Conservation (phyloP, 2,888 invertebrate species). For the Drepana falcataria region DNA sequence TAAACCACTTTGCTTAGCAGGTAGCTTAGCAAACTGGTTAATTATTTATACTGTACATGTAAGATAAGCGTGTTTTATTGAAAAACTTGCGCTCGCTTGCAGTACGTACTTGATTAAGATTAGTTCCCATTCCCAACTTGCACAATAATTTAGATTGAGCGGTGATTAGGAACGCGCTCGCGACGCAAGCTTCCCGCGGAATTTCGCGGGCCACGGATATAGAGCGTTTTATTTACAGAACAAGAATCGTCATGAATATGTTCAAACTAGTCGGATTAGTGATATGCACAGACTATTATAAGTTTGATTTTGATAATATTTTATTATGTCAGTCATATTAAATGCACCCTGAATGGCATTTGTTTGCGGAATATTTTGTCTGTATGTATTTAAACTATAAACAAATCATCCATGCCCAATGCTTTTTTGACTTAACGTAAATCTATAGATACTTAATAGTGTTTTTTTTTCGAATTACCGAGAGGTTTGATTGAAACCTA, state of each 20-base stretch:
- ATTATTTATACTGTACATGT: conserved; percentile 12
- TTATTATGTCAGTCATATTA: too few relatives aligned
- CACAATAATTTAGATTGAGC: conserved; percentile 72
- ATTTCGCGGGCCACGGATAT: conserved; percentile 41
- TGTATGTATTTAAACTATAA: too few relatives aligned
- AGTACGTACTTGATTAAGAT: conserved; percentile 52
- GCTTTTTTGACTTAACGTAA: too few relatives aligned
- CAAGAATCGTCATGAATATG: too few relatives aligned
- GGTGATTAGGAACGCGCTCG: conserved; percentile 43
- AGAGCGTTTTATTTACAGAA: conserved; percentile 6
- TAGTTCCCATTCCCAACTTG: conserved; percentile 65
- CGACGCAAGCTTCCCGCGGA: conserved; percentile 30
- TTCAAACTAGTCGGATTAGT: too few relatives aligned
- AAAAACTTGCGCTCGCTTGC: conserved; percentile 55
- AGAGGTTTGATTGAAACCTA: too few relatives aligned
- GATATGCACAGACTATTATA: neutral
- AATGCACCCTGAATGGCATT: too few relatives aligned
- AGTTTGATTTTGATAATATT: too few relatives aligned
- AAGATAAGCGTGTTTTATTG: conserved; percentile 71
- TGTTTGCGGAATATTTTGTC: too few relatives aligned
- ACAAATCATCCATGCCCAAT: too few relatives aligned
- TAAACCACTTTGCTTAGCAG: neutral
- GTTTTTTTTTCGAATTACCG: too few relatives aligned
- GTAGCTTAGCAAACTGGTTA: neutral
- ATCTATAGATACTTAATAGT: too few relatives aligned